phyloP scores from a whole-genome alignment of 2,113 vertebrate species.

The Chroicocephalus ridibundus region DNA sequence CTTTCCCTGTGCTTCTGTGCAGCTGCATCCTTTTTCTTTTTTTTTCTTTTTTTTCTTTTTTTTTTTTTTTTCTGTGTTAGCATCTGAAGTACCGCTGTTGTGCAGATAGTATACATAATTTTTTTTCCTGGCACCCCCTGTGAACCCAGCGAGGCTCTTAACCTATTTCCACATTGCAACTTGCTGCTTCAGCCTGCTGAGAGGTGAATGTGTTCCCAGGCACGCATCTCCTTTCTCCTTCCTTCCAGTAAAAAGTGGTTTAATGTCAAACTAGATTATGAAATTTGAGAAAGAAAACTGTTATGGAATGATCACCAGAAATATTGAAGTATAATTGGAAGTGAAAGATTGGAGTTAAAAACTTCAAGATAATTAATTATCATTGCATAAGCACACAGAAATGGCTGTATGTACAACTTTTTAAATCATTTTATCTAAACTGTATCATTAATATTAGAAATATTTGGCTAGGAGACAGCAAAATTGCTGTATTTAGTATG shows the following conservation, averaged over 20 bases:
- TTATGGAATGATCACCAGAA: neutral
- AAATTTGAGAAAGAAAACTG: neutral
- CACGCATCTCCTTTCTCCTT: neutral
- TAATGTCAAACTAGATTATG: neutral
- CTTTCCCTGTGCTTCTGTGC: neutral
- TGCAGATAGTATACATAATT: neutral
- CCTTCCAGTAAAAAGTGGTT: neutral
- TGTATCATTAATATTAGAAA: neutral
- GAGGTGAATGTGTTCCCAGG: neutral
- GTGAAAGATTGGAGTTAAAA: neutral
- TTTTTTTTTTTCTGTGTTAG: neutral
- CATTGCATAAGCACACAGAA: neutral
- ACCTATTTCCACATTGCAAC: neutral
- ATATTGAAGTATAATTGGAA: neutral
- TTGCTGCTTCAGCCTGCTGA: neutral
- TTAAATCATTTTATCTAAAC: neutral
- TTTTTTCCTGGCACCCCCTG: neutral
- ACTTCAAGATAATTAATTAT: neutral
- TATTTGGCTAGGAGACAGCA: conserved; percentile 12
- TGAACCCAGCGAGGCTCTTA: neutral
- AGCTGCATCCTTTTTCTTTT: neutral
- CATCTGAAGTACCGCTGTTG: neutral
- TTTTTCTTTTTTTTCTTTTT: too few relatives aligned
- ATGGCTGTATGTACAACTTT: neutral
- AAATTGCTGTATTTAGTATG: conserved; percentile 14